Conservation (phyloP, 2,797 vertebrate genomes). For the Sebastes flavidus region DNA sequence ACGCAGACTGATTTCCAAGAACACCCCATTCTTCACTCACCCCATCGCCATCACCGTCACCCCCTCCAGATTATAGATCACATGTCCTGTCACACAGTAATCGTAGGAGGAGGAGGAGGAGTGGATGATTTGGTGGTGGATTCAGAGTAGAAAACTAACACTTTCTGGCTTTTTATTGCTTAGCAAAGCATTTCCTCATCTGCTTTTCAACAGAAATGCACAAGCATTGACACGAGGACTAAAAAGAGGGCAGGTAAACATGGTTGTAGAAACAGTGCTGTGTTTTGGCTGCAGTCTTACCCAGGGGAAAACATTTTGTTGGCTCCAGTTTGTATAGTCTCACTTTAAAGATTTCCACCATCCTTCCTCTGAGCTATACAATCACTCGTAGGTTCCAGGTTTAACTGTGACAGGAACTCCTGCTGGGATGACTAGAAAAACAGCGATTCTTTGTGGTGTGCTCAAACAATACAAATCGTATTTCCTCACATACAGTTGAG, state of each 20-base stretch:
- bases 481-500: slow-evolving; percentile 31
- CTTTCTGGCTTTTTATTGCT: slow-evolving; percentile 10
- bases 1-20: slow-evolving; percentile 10
- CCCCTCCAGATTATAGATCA: slow-evolving; percentile 70
- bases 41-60: slow-evolving; percentile 14
- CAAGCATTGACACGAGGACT: neutral
- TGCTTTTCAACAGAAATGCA: slow-evolving; percentile 7
- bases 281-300: slow-evolving; percentile 2
- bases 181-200: neutral
- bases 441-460: slow-evolving; percentile 41
- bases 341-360: slow-evolving; percentile 70
- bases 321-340: slow-evolving; percentile 41
- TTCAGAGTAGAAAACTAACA: slow-evolving; percentile 1
- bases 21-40: slow-evolving; percentile 32
- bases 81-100: slow-evolving; percentile 58
- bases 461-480: slow-evolving; percentile 31
- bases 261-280: neutral
- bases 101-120: neutral
- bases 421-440: slow-evolving; percentile 51
- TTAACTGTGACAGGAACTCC: slow-evolving; percentile 63
- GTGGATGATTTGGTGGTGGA: neutral
- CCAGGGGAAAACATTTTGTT: slow-evolving; percentile 55
- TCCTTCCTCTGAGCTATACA: slow-evolving; percentile 70
- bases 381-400: slow-evolving; percentile 16
- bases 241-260: slow-evolving; percentile 6